These are phyloP conservation scores for Coptodon bakossiorum DNA, from an alignment of 2,113 vertebrate genomes.

Conservation along the genomic window DNA sequence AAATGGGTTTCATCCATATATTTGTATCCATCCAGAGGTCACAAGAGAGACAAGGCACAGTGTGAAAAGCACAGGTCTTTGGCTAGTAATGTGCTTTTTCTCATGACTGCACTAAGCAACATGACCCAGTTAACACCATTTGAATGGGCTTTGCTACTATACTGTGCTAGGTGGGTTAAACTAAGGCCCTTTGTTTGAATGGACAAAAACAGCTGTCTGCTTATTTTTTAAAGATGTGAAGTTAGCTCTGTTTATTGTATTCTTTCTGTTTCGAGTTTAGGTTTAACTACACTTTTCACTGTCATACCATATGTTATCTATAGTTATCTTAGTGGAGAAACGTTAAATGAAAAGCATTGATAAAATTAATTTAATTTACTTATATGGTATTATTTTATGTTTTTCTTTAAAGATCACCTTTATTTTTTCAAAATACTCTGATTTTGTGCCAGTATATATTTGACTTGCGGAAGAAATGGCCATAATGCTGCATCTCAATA, in stretches of 20 bases:
- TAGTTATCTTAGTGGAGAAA: not conserved
- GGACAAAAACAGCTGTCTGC: not conserved
- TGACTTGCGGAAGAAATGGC: not conserved
- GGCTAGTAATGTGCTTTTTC: slow-evolving; percentile 24
- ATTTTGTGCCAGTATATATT: not conserved
- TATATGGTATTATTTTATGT: not conserved
- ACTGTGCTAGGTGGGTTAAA: not conserved
- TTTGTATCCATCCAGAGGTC: slow-evolving; percentile 1
- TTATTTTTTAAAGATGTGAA: not conserved
- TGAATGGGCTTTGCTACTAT: slow-evolving; percentile 25
- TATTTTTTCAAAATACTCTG: not conserved
- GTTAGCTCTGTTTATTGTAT: not conserved
- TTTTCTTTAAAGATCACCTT: not conserved
- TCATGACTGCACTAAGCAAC: slow-evolving; percentile 25
- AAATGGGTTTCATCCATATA: slow-evolving; percentile 20
- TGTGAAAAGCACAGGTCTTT: slow-evolving; percentile 5
- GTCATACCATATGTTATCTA: not conserved
- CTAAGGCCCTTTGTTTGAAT: not conserved
- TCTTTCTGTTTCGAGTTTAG: not conserved
- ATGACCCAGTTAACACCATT: slow-evolving; percentile 54
- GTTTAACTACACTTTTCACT: not conserved
- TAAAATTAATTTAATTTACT: not conserved
- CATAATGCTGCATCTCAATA: not conserved
- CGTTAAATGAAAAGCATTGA: not conserved
- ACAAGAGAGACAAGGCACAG: slow-evolving; percentile 6